Conservation (phyloP, 1,140 invertebrate species). For the Drosophila miranda region DNA sequence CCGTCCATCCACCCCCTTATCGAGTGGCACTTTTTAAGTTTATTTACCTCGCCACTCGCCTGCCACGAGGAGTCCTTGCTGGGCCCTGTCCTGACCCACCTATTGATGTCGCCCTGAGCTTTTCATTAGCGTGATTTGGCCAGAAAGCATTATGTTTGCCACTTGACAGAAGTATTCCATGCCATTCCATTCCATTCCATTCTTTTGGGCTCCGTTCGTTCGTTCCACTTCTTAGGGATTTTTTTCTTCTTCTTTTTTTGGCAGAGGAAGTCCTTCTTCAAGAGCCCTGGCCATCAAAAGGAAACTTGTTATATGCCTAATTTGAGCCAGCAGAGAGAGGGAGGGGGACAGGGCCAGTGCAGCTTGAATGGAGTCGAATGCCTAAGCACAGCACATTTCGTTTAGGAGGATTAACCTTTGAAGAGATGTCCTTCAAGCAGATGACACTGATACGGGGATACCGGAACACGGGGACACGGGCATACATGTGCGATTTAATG, state of each 20-base stretch:
- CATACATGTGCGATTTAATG: neutral
- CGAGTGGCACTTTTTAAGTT: constrained; percentile 74
- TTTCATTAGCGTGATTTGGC: constrained; percentile 76
- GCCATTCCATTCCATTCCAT: constrained; percentile 4
- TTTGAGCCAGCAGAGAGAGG: constrained; percentile 27
- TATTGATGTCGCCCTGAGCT: constrained; percentile 62
- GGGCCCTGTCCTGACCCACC: constrained; percentile 17
- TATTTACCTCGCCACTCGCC: constrained; percentile 69
- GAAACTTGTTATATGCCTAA: constrained; percentile 52
- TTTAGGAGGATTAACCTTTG: constrained; percentile 14
- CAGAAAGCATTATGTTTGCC: constrained; percentile 60
- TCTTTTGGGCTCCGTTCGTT: constrained; percentile 14
- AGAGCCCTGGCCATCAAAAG: constrained; percentile 17
- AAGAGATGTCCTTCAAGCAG: constrained; percentile 26
- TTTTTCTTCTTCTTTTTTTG: neutral
- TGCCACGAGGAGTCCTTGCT: too few relatives aligned
- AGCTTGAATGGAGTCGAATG: constrained; percentile 24
- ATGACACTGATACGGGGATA: constrained; percentile 9
- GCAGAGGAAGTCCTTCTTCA: neutral
- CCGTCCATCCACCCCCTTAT: too few relatives aligned
- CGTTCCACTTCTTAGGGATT: too few relatives aligned
- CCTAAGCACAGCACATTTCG: constrained; percentile 36
- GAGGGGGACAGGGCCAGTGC: too few relatives aligned
- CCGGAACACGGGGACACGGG: neutral
- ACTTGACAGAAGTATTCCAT: constrained; percentile 36